Base-by-base conservation (phyloP, 2,797 vertebrate species). In the Helostoma temminkii region DNA sequence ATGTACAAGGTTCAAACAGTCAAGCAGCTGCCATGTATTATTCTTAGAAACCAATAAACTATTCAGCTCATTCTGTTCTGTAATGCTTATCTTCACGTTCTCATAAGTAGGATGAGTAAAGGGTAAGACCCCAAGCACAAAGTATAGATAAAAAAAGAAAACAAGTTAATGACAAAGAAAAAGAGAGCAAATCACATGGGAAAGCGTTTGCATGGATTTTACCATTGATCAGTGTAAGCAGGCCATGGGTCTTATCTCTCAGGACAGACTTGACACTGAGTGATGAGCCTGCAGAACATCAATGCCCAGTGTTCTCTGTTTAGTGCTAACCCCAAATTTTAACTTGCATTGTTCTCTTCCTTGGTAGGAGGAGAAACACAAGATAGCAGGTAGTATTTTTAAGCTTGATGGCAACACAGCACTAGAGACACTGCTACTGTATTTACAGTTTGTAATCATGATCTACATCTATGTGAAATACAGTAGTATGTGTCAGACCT, bases 141-240 rank as follows among this genome's bases (percentile, higher is more conserved):
- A 39, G 18, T 14, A 52, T 67, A 45, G 68, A 81, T 60, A 62
- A 36, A 6, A 43, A 41, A 56, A 52, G 57, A 84, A 77, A 83
- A 76, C 63, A 76, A 74, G 64, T 81, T 77, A 83, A 85, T 64
- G 73, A 83, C 73, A 81, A 68, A 86, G 78, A 90, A 84, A 87
- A 84, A 88, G 78, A 54, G 77, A 79, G 70, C 24, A 72, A 72
- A 76, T 64, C 1, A 39, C 60, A 37, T 39, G 49, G 74, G 64
- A 64, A 71, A 74, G 74, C 22, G 74, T 72, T 79, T 58, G 54
- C 76, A 86, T 83, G 70, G 88, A 90, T 88, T 66, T 48, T 30
- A 42, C 71, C 76, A 90, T 85, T 83, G 83, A 90, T 93, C 86
- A 86, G 81, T 55, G 53, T 77, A 74, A 84, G 74, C 70, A 60